Evolutionary conservation across 2,113 vertebrate genomes (phyloP).

Genomic region (Menura novaehollandiae): DNA sequence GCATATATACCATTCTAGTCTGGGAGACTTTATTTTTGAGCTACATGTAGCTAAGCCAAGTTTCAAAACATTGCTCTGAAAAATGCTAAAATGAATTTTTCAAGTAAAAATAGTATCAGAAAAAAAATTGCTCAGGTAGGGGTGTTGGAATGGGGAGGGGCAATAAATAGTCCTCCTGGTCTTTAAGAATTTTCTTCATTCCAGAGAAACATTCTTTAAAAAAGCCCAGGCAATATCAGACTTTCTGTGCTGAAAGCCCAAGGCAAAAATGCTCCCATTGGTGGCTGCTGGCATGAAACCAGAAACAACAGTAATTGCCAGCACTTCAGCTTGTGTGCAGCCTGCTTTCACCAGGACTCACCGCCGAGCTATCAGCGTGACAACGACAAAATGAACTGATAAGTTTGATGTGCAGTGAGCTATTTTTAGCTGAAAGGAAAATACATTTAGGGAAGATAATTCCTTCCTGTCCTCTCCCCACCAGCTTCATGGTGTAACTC

Average conservation of each 20-base stretch:
- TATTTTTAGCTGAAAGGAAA: neutral
- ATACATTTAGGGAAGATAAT: neutral
- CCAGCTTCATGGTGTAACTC: neutral
- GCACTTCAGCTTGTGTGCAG: neutral
- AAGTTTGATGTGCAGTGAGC: neutral
- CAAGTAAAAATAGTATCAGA: neutral
- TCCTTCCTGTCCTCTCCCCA: neutral
- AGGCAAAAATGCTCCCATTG: neutral
- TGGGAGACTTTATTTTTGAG: neutral
- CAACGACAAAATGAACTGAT: neutral
- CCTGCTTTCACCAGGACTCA: neutral
- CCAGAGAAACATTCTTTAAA: neutral
- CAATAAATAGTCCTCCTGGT: neutral
- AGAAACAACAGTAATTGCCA: neutral
- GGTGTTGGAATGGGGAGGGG: fast-evolving
- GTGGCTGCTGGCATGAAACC: neutral
- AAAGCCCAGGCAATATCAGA: neutral
- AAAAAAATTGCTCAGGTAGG: neutral
- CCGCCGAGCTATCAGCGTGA: neutral
- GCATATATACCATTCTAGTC: neutral
- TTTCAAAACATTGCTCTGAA: neutral
- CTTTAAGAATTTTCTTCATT: neutral
- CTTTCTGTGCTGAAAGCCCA: neutral
- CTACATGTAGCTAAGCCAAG: neutral
- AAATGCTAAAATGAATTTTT: neutral